Base-by-base conservation (phyloP, 2,888 invertebrate genomes). In the Muschampia plurimacula region DNA sequence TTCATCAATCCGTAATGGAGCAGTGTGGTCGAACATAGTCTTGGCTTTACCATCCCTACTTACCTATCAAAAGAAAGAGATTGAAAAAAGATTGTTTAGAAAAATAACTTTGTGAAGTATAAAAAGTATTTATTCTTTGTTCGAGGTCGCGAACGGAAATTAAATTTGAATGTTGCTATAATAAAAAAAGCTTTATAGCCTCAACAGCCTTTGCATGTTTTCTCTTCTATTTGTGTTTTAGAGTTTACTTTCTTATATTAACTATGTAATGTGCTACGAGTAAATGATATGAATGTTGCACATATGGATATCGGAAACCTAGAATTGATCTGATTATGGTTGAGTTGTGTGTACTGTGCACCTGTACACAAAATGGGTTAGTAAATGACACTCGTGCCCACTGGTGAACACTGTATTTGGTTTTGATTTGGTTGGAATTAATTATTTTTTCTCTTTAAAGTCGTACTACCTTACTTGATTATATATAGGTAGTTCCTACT, bases 171-270 rank as follows among this genome's bases (percentile, higher is more conserved):
- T 88, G 83, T 88, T 88, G 89, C 87, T 83, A 84, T 78, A 80
- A 62, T 67, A 67, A 87, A 82, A 32, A 84, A 86, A 87, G 90
- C 90, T 89, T 89, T 74, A 82, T 83, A 88, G 91, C 90, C 89
- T 88, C 77, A 74, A 83, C 81, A 84, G 88, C 78, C 86, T 86
- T 86, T 91, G 91, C 92, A 92, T 92, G 92, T 88, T 84, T 86
- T 83, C 77, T 77, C 76, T 81, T 70, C 74, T 78, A 75, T 76
- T 74, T 78, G 73, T 75, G 77, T 79, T 74, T 74, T 75, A 75
- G 72, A 69, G 15, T 74, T 60, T 63, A 74, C 28, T 74, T 74
- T 71, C 41, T n/a, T 64, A 65, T 55, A 67, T 44, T 39, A 65
- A 13, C 8, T 22, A 39, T 36, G 6, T 55, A 5, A 6, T 62